A percentile compares a stretch with the other conserved stretches of the same genome.
phyloP scores from a whole-genome alignment of 2,888 invertebrate species.

The Cerastoderma edule region DNA sequence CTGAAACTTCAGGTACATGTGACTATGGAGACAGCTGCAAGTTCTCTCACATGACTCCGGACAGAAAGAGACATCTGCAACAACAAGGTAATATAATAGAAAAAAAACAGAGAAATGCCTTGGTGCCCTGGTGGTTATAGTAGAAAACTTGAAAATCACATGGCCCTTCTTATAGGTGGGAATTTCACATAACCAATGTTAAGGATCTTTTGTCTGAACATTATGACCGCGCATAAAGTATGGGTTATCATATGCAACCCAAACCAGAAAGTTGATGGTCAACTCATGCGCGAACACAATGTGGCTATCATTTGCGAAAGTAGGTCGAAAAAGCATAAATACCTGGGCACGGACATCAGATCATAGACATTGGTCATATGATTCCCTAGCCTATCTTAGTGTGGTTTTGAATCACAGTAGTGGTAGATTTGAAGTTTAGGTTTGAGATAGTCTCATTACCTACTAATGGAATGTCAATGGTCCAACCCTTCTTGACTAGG shows the following conservation, averaged over 20 bases:
- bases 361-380: too few species aligned
- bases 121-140: background rate
- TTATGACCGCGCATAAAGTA: background rate
- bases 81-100: conserved; percentile 56
- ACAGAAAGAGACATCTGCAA: conserved; percentile 66
- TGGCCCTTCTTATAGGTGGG: background rate
- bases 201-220: background rate
- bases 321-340: too few species aligned
- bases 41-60: conserved; percentile 78
- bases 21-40: conserved; percentile 76
- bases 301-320: too few species aligned
- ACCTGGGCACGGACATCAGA: too few species aligned
- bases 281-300: too few species aligned
- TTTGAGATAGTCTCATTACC: too few species aligned
- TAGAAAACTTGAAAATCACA: background rate
- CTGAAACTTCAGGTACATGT: conserved; percentile 74
- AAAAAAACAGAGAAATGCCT: background rate
- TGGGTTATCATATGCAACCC: background rate
- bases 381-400: too few species aligned
- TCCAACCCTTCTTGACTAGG: too few species aligned
- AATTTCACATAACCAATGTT: background rate
- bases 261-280: too few species aligned
- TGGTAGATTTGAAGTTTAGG: too few species aligned
- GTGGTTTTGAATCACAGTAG: too few species aligned
- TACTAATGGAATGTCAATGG: too few species aligned